Evolutionary conservation across 2,888 invertebrate species (phyloP).

Genomic region (Stenodema calcarata): DNA sequence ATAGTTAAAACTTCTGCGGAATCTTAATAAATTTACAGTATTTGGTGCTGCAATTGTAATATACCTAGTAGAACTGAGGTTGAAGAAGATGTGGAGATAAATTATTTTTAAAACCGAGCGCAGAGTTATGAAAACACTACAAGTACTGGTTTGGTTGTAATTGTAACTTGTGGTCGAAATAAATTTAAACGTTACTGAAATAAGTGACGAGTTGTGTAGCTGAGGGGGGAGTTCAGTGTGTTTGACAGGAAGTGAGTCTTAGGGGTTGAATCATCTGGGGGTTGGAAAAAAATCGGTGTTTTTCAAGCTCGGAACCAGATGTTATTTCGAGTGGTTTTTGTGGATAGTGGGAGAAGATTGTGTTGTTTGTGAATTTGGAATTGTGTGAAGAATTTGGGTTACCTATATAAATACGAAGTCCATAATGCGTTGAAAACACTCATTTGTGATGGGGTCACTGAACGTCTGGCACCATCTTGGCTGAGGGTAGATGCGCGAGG

Average conservation of each 20-base stretch:
- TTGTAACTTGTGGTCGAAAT: no score
- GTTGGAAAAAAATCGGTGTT: background rate
- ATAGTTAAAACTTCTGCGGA: no score
- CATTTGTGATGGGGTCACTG: background rate
- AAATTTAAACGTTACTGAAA: no score
- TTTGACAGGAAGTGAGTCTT: background rate
- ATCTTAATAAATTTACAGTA: no score
- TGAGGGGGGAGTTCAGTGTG: background rate
- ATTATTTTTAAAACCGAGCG: no score
- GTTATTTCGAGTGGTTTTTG: background rate
- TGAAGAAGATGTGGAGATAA: no score
- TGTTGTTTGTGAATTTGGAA: background rate
- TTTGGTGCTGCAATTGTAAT: no score
- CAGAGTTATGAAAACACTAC: no score
- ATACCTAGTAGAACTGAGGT: no score
- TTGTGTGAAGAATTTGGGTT: background rate
- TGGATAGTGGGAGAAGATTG: background rate
- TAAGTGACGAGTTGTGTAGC: background rate
- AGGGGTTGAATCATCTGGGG: background rate
- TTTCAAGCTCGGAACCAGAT: background rate
- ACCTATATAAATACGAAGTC: slow-evolving; percentile 19
- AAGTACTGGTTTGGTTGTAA: no score
- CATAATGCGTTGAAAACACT: background rate
- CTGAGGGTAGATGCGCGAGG: background rate
- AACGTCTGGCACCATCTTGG: slow-evolving; percentile 36